phyloP scores from a whole-genome alignment of 2,888 invertebrate genomes.

The Sympetrum striolatum region DNA sequence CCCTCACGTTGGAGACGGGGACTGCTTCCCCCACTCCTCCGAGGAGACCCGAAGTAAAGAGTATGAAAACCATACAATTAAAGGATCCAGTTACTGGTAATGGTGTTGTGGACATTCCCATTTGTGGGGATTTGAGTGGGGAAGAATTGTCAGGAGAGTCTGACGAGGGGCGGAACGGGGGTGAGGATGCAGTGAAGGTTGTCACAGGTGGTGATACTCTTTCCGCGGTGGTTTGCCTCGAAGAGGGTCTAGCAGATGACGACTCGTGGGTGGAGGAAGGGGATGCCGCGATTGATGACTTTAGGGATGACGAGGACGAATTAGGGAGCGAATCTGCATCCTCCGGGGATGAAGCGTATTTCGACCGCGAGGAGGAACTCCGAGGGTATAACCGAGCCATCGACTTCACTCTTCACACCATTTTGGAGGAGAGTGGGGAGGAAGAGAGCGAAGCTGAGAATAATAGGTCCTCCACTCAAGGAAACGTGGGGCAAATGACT shows the following conservation, averaged over 20 bases:
- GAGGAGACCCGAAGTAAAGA: slow-evolving; percentile 54
- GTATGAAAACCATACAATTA: slow-evolving; percentile 1
- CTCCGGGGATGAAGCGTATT: slow-evolving; percentile 64
- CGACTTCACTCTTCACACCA: slow-evolving; percentile 90
- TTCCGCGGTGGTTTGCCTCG: slow-evolving; percentile 76
- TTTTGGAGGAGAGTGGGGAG: slow-evolving; percentile 93
- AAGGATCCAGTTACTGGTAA: background rate
- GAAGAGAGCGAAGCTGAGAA: slow-evolving; percentile 72
- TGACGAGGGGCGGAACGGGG: slow-evolving; percentile 17
- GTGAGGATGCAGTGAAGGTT: slow-evolving; percentile 67
- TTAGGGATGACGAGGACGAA: slow-evolving; percentile 69
- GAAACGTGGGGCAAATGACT: background rate
- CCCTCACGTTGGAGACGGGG: slow-evolving; percentile 57
- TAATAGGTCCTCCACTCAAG: slow-evolving; percentile 66
- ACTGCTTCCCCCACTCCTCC: slow-evolving; percentile 49
- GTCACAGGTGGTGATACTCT: slow-evolving; percentile 74
- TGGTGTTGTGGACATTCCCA: slow-evolving; percentile 4
- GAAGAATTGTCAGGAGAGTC: background rate
- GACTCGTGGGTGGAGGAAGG: slow-evolving; percentile 92
- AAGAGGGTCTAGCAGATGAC: slow-evolving; percentile 87
- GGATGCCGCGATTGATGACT: slow-evolving; percentile 60
- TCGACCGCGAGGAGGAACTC: slow-evolving; percentile 81
- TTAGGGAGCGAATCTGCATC: slow-evolving; percentile 64
- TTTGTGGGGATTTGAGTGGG: background rate
- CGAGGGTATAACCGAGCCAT: slow-evolving; percentile 83